A percentile compares a stretch with the other conserved stretches of the same genome.
phyloP scores from a whole-genome alignment of 2,113 vertebrate genomes.

The Ciconia maguari region DNA sequence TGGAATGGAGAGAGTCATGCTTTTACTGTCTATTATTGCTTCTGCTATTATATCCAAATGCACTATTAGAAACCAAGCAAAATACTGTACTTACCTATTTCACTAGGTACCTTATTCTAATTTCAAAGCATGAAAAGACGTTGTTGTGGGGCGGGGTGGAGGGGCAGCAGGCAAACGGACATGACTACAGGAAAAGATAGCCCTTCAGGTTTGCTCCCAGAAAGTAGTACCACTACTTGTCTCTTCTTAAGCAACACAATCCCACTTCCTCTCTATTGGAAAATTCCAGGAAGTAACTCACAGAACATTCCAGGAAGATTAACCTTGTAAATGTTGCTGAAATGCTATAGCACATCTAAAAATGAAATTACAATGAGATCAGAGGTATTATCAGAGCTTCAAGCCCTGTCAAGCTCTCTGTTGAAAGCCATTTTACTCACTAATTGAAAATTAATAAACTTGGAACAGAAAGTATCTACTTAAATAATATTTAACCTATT shows the following conservation, averaged over 20 bases:
- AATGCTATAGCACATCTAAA: background rate
- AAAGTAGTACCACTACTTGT: background rate
- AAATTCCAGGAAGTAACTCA: background rate
- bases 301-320: background rate
- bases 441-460: background rate
- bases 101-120: background rate
- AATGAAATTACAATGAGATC: background rate
- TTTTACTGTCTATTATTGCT: background rate
- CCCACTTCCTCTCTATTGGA: background rate
- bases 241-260: background rate
- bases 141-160: background rate
- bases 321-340: background rate
- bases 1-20: background rate
- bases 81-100: background rate
- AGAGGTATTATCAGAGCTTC: background rate
- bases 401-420: background rate
- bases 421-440: background rate
- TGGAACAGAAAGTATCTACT: background rate
- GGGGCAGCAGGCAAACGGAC: accelerated
- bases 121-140: background rate
- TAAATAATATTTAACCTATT: background rate
- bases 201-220: background rate
- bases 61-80: background rate
- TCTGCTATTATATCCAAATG: background rate
- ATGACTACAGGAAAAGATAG: background rate